These are phyloP conservation scores for Drosophila rhopaloa DNA, from an alignment of 1,140 invertebrate genomes.

Conservation along the genomic window DNA sequence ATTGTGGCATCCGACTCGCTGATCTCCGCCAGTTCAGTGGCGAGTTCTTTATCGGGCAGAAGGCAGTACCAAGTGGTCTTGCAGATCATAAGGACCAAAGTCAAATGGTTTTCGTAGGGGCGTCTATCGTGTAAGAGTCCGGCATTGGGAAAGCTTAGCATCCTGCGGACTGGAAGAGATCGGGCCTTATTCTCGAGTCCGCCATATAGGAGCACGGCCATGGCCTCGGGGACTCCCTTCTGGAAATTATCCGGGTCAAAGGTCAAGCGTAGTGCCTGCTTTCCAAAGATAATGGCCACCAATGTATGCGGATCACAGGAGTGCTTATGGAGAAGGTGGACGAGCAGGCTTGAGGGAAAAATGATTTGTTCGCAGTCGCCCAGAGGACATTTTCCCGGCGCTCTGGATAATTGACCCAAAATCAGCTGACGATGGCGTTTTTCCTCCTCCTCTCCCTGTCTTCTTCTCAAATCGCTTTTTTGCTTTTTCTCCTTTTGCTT, in stretches of 20 bases:
- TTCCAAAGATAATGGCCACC: conserved; percentile 13
- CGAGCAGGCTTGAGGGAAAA: conserved; percentile 39
- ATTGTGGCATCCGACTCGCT: conserved; percentile 3
- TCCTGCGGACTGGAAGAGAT: conserved; percentile 14
- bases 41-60: conserved; percentile 32
- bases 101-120: conserved; percentile 20
- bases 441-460: not conserved
- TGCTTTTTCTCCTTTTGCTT: not conserved
- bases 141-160: conserved; percentile 20
- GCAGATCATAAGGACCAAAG: conserved; percentile 41
- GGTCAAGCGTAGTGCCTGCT: not conserved
- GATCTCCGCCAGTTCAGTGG: conserved; percentile 11
- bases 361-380: conserved; percentile 19
- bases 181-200: conserved; percentile 6
- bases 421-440: not conserved
- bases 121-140: conserved; percentile 4
- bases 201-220: conserved; percentile 42
- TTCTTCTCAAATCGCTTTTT: too few species aligned
- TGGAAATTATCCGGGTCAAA: conserved; percentile 21
- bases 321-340: conserved; percentile 27
- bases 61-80: conserved; percentile 40
- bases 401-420: not conserved
- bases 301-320: not conserved
- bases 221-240: not conserved
- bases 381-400: conserved; percentile 43